Percentiles rank a stretch among this genome's conserved stretches.
These are phyloP conservation scores for Acrobeloides nanus DNA, from an alignment of 2,888 invertebrate species.

Conservation along the genomic window DNA sequence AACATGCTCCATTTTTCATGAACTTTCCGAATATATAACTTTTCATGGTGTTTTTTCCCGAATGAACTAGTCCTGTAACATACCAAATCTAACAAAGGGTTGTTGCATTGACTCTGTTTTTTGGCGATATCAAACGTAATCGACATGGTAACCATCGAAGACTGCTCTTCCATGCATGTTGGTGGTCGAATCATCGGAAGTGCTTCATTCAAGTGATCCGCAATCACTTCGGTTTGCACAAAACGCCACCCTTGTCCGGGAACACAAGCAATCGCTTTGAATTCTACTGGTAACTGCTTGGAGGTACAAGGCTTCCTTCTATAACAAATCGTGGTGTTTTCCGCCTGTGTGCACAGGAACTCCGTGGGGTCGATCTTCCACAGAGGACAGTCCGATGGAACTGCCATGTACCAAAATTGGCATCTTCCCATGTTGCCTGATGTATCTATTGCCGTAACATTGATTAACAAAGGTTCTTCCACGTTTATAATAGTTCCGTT, in stretches of 20 bases:
- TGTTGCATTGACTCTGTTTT: no score
- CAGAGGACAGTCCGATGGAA: conserved; percentile 17
- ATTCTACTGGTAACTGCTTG: conserved; percentile 13
- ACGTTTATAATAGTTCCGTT: conserved; percentile 14
- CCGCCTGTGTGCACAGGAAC: conserved; percentile 16
- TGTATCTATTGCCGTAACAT: conserved; percentile 18
- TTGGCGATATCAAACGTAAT: no score
- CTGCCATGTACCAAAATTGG: conserved; percentile 16
- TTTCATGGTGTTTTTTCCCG: no score
- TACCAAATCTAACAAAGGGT: no score
- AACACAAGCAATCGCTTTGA: conserved; percentile 21
- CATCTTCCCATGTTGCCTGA: conserved; percentile 19
- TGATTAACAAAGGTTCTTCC: conserved; percentile 16
- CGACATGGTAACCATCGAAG: conserved; percentile 15
- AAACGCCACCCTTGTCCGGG: conserved; percentile 22
- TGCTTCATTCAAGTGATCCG: conserved; percentile 15
- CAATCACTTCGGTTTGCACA: conserved; percentile 7
- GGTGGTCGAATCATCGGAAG: conserved; percentile 10
- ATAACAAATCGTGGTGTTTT: conserved; percentile 20
- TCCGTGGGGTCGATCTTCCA: conserved; percentile 15
- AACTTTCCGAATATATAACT: no score
- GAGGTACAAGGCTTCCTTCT: conserved; percentile 11
- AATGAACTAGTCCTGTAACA: no score
- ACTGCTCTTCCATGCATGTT: conserved; percentile 15
- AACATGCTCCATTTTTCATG: no score